phyloP scores from a whole-genome alignment of 2,797 vertebrate genomes.

The Petrocephalus sullivani region DNA sequence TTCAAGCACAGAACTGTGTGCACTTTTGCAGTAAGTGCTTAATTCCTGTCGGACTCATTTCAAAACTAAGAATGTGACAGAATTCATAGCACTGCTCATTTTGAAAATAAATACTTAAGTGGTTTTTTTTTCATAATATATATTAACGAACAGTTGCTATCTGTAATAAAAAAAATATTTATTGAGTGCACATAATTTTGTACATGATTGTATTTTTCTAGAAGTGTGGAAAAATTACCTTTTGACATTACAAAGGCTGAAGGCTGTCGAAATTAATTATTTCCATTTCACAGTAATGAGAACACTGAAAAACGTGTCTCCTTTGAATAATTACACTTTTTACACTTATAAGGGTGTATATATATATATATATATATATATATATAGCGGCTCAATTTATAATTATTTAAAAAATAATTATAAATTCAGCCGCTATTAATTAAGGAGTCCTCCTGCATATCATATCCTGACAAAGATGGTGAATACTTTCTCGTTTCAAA shows the following conservation, averaged over 20 bases:
- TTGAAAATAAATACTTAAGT: background rate
- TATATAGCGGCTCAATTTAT: too few species aligned
- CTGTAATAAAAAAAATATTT: background rate
- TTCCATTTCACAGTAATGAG: conserved; percentile 53
- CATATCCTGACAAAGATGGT: background rate
- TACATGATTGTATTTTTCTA: background rate
- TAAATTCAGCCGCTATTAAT: background rate
- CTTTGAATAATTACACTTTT: conserved; percentile 54
- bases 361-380: background rate
- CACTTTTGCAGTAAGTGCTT: background rate
- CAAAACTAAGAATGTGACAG: background rate
- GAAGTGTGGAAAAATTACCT: conserved; percentile 47
- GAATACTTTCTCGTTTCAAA: background rate
- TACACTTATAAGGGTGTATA: conserved; percentile 35
- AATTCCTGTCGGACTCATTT: background rate
- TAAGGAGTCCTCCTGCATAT: background rate
- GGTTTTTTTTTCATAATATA: background rate
- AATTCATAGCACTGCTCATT: background rate
- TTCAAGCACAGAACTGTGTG: background rate
- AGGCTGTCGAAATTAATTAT: conserved; percentile 49
- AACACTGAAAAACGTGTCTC: conserved; percentile 51
- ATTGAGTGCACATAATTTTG: background rate
- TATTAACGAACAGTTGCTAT: background rate
- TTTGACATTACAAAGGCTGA: conserved; percentile 55
- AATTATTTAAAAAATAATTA: too few species aligned